A percentile compares a stretch with the other conserved stretches of the same genome.
phyloP scores from a whole-genome alignment of 2,113 vertebrate species.

The Semnornis frantzii region DNA sequence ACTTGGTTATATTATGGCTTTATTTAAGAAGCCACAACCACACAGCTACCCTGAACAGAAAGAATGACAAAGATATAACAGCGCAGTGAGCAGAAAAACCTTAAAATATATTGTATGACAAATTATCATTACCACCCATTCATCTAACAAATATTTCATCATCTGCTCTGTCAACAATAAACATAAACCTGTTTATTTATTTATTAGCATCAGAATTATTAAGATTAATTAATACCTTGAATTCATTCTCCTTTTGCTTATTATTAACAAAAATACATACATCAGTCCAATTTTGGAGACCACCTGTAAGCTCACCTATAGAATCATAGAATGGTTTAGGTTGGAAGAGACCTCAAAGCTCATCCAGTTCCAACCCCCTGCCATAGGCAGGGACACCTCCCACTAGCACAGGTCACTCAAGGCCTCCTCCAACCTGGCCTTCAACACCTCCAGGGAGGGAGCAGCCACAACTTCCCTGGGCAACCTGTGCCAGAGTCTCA shows the following conservation, averaged over 20 bases:
- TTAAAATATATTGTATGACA: neutral
- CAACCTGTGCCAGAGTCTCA: too few species aligned
- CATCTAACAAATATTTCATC: neutral
- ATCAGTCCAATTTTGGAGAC: neutral
- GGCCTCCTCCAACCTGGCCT: too few species aligned
- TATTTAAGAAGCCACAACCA: neutral
- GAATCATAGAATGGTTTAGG: too few species aligned
- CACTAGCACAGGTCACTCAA: too few species aligned
- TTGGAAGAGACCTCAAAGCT: too few species aligned
- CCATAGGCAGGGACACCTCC: too few species aligned
- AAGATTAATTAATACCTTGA: neutral
- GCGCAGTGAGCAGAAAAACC: neutral
- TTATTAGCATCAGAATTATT: neutral
- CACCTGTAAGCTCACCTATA: too few species aligned
- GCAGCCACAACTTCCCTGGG: too few species aligned
- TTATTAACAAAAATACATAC: neutral
- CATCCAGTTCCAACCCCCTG: too few species aligned
- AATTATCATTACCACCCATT: neutral
- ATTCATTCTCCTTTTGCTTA: neutral
- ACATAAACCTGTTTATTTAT: too few species aligned
- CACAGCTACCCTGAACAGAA: neutral
- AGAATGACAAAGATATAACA: neutral
- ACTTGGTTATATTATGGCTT: neutral
- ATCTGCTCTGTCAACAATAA: neutral
- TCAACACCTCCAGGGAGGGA: too few species aligned